Evolutionary conservation across 2,888 invertebrate species (phyloP).

Genomic region (Schizotus pectinicornis): DNA sequence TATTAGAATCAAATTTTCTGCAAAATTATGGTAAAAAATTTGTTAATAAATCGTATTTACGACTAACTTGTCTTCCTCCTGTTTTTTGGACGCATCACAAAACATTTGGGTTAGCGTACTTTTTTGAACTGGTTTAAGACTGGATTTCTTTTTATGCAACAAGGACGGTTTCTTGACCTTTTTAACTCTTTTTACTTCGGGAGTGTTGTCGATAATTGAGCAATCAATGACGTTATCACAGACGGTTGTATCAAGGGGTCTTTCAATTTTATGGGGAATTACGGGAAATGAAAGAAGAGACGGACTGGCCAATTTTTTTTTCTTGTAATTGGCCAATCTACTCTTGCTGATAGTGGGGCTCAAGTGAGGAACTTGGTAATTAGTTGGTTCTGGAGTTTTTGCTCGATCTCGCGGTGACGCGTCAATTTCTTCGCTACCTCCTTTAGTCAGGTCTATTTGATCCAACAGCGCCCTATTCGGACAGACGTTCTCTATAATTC

Average conservation of each 20-base stretch:
- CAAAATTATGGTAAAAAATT: slow-evolving; percentile 4
- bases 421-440: not conserved
- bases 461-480: not conserved
- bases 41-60: not conserved
- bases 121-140: slow-evolving; percentile 20
- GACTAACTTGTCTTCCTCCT: slow-evolving; percentile 7
- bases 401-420: not conserved
- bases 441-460: not conserved
- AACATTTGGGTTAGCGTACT: slow-evolving; percentile 42
- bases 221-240: slow-evolving; percentile 28
- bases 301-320: slow-evolving; percentile 8
- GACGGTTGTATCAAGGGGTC: slow-evolving; percentile 6
- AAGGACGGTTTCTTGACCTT: slow-evolving; percentile 9
- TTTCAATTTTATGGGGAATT: slow-evolving; percentile 1
- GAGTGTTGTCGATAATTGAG: slow-evolving; percentile 38
- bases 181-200: slow-evolving; percentile 25
- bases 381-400: not conserved
- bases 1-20: slow-evolving; percentile 13
- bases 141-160: slow-evolving; percentile 6
- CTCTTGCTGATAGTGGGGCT: slow-evolving; percentile 34
- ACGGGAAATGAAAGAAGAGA: not conserved
- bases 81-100: slow-evolving; percentile 14
- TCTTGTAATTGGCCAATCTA: slow-evolving; percentile 22
- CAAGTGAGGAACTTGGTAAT: slow-evolving; percentile 1
- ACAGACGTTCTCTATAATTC: not conserved